Percentiles rank a stretch among this genome's conserved stretches.
Conservation (phyloP, 2,797 vertebrate genomes). For the Oreonectes daqikongensis region DNA sequence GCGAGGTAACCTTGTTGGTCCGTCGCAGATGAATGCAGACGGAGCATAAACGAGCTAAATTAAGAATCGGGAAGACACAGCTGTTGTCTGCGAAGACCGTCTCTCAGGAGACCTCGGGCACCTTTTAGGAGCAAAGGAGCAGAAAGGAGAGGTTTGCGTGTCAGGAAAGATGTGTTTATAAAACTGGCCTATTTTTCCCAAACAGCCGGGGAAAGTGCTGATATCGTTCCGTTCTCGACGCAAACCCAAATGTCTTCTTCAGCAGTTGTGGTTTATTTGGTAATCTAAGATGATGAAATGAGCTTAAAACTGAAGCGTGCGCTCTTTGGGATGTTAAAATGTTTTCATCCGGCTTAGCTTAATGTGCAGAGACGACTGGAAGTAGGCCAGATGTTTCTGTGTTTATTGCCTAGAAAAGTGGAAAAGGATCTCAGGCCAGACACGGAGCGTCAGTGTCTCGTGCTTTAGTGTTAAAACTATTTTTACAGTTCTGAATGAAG, state of each 20-base stretch:
- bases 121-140: constrained; percentile 35
- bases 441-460: too few relatives aligned
- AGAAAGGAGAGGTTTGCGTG: constrained; percentile 38
- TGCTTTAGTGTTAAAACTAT: too few relatives aligned
- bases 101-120: constrained; percentile 47
- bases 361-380: background rate
- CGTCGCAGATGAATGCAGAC: constrained; percentile 39
- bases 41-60: constrained; percentile 50
- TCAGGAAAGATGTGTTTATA: constrained; percentile 18
- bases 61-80: constrained; percentile 50
- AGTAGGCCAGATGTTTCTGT: background rate
- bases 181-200: constrained; percentile 21
- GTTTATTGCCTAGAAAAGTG: background rate
- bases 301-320: background rate
- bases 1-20: constrained; percentile 45
- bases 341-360: background rate
- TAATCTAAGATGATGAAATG: constrained; percentile 21
- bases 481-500: too few relatives aligned
- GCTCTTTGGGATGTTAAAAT: background rate
- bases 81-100: constrained; percentile 42
- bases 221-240: background rate
- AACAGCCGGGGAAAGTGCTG: constrained; percentile 18
- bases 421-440: background rate
- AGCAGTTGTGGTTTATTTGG: constrained; percentile 17
- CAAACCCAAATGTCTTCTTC: background rate